Evolutionary conservation across 2,888 invertebrate species (phyloP).

Genomic region (Cephalotes varians): DNA sequence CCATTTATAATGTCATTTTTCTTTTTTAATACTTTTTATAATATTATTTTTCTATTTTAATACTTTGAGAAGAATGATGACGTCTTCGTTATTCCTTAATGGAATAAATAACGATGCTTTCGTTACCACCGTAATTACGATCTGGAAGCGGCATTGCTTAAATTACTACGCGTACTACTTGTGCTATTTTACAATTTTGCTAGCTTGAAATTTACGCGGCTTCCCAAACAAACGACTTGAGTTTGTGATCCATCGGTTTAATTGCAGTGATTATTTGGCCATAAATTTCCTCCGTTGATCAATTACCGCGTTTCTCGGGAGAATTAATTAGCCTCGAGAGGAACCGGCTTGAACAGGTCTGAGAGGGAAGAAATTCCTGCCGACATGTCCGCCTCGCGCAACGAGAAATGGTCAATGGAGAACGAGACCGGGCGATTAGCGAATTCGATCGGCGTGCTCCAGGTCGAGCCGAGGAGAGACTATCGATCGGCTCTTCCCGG

Average conservation of each 20-base stretch:
- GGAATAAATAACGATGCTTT: neutral
- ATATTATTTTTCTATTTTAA: neutral
- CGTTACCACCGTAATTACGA: neutral
- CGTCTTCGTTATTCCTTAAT: neutral
- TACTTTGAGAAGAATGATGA: neutral
- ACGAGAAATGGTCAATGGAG: conserved; percentile 51
- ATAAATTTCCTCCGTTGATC: conserved; percentile 39
- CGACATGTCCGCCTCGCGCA: conserved; percentile 15
- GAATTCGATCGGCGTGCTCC: conserved; percentile 73
- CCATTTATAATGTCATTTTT: neutral
- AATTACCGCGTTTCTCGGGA: conserved; percentile 25
- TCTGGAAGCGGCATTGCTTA: neutral
- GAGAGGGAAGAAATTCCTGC: conserved; percentile 12
- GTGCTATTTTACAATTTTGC: neutral
- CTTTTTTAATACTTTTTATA: no score
- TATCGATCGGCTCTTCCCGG: conserved; percentile 78
- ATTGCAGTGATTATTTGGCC: conserved; percentile 37
- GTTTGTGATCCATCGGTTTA: conserved; percentile 28
- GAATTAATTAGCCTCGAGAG: conserved; percentile 30
- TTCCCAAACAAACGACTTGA: neutral
- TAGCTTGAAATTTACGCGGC: neutral
- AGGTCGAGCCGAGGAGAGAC: conserved; percentile 63
- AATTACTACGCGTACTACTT: neutral
- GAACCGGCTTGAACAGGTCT: conserved; percentile 11
- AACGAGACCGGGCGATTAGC: conserved; percentile 60